Evolutionary conservation across 2,797 vertebrate species (phyloP), one percentile per base, ranked within the genome.

Genomic region (Thripadectes ignobilis): DNA sequence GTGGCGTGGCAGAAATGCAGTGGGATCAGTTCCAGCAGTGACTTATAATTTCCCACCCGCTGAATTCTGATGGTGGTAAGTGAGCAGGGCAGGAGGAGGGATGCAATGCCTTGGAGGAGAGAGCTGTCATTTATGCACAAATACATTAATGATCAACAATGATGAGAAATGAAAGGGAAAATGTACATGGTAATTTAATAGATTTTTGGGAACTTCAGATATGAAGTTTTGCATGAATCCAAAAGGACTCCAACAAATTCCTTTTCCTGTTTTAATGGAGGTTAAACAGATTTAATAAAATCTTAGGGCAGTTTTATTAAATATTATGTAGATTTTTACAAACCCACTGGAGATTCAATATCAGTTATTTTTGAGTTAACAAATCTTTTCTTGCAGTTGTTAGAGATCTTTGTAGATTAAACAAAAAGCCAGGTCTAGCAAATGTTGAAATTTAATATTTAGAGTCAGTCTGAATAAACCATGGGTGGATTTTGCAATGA

Each of bases 371-470:
- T 48, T 74, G 61, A 96, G 78, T 96, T 96, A 94, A 79, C 30
- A 95, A 95, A 89, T 87, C 85, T 94, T 92, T 94, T 30, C 32
- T 61, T 76, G 29, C 74, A 54, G 77, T 94, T 89, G 21, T 93
- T 91, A 92, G 79, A 51, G 76, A 89, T 92, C 48, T 93, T 87
- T 62, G 54, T 89, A 93, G 87, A 95, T 97, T 97, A 91, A 95
- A 87, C 80, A 96, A 89, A 89, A 61, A 96, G 65, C 52, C 57
- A 88, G 74, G 58, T 90, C 76, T 91, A 91, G 91, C 62, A 94
- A 96, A 97, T n/a, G 88, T 76, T 85, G 49, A 95, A 93, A 92
- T 93, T 91, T 96, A 96, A 96, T 95, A 96, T 96, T 97, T 89
- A 96, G 72, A 95, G 39, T 95, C 83, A 92, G 73, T 88, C 86